Evolutionary conservation across 2,888 invertebrate species (phyloP).

Genomic region (Argyra leucocephala): DNA sequence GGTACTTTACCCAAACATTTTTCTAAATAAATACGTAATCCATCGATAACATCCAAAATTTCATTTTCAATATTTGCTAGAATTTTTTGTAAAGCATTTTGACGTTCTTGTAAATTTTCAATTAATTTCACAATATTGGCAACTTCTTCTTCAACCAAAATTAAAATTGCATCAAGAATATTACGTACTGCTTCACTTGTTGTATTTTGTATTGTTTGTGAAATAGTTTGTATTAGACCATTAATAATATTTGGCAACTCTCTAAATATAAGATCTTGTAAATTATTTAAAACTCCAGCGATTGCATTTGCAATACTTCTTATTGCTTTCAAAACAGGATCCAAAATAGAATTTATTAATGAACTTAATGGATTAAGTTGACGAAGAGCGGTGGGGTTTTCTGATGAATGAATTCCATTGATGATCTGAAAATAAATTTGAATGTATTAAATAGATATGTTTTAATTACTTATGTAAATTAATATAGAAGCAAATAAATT

Average conservation of each 20-base stretch:
- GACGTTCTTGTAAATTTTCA: background rate
- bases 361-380: background rate
- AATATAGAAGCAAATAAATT: too few relatives aligned
- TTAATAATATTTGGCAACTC: background rate
- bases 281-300: background rate
- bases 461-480: too few relatives aligned
- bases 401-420: background rate
- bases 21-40: background rate
- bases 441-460: too few relatives aligned
- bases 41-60: background rate
- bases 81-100: slow-evolving; percentile 1
- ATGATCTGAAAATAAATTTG: background rate
- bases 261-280: background rate
- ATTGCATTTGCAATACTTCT: background rate
- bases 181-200: background rate
- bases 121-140: background rate
- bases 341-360: background rate
- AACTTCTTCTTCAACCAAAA: background rate
- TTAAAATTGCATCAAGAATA: background rate
- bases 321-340: background rate
- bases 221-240: background rate
- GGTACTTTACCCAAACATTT: background rate
- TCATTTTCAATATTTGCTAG: background rate
- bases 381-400: background rate
- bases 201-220: background rate